Conservation (phyloP, 2,113 vertebrate species). For the Myanophis thanlyinensis region DNA sequence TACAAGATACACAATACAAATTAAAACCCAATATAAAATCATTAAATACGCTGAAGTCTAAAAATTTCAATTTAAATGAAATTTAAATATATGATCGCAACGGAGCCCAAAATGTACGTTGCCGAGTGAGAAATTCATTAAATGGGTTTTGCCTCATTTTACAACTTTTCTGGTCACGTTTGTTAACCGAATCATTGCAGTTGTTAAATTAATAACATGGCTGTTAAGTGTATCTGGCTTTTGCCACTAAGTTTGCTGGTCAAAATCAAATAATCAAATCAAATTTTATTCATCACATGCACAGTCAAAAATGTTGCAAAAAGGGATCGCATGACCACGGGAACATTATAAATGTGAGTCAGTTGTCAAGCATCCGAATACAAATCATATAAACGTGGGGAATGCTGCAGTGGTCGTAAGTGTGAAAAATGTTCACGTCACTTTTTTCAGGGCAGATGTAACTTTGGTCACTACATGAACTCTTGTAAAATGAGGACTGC, state of each 20-base stretch:
- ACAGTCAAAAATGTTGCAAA: background rate
- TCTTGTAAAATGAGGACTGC: background rate
- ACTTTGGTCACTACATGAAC: background rate
- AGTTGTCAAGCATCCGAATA: background rate
- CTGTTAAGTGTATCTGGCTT: background rate
- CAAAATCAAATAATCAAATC: no score
- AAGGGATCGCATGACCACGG: background rate
- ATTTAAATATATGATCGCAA: no score
- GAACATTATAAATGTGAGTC: background rate
- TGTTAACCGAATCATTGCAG: background rate
- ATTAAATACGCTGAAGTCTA: no score
- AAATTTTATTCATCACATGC: no score
- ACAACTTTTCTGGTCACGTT: background rate
- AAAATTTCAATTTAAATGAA: no score
- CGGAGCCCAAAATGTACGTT: background rate
- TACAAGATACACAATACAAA: no score
- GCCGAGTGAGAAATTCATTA: background rate
- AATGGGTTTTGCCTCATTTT: background rate
- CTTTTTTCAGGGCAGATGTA: background rate
- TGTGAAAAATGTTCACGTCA: background rate
- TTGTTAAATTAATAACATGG: background rate
- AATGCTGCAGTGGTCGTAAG: background rate
- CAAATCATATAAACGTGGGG: background rate
- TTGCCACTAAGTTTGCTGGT: background rate
- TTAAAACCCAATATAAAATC: no score